A percentile compares a stretch with the other conserved stretches of the same genome.
These are phyloP conservation scores for Agrochola litura DNA, from an alignment of 2,888 invertebrate genomes.

Conservation along the genomic window DNA sequence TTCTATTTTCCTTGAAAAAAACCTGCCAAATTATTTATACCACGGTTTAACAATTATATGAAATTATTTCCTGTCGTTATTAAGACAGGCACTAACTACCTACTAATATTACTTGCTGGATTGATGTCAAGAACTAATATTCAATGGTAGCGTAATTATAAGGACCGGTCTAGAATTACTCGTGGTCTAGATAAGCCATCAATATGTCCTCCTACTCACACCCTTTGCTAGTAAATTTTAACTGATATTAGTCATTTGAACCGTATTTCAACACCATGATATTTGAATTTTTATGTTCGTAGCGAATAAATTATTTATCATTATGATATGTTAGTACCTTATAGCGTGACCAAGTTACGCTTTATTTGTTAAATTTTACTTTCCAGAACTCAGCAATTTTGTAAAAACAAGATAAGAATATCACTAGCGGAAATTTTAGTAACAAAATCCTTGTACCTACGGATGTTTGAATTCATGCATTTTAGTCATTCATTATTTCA, in stretches of 20 bases:
- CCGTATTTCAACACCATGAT: background rate
- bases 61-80: slow-evolving; percentile 50
- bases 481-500: background rate
- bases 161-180: slow-evolving; percentile 41
- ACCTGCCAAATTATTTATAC: slow-evolving; percentile 10
- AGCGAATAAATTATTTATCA: background rate
- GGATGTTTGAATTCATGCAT: background rate
- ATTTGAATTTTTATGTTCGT: background rate
- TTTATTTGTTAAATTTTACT: background rate
- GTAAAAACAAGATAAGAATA: background rate
- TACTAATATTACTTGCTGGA: slow-evolving; percentile 20
- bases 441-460: slow-evolving; percentile 1
- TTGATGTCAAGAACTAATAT: slow-evolving; percentile 62
- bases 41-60: slow-evolving; percentile 41
- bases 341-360: background rate
- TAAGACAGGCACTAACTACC: slow-evolving; percentile 7
- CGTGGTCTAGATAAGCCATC: slow-evolving; percentile 45
- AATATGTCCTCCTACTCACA: slow-evolving; percentile 44
- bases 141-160: slow-evolving; percentile 52
- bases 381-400: background rate
- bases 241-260: slow-evolving; percentile 19
- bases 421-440: background rate
- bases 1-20: slow-evolving; percentile 35
- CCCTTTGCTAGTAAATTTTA: slow-evolving; percentile 35
- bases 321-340: background rate